A percentile compares a stretch with the other conserved stretches of the same genome.
Evolutionary conservation across 2,888 invertebrate genomes (phyloP).

Genomic region (Mantis religiosa): DNA sequence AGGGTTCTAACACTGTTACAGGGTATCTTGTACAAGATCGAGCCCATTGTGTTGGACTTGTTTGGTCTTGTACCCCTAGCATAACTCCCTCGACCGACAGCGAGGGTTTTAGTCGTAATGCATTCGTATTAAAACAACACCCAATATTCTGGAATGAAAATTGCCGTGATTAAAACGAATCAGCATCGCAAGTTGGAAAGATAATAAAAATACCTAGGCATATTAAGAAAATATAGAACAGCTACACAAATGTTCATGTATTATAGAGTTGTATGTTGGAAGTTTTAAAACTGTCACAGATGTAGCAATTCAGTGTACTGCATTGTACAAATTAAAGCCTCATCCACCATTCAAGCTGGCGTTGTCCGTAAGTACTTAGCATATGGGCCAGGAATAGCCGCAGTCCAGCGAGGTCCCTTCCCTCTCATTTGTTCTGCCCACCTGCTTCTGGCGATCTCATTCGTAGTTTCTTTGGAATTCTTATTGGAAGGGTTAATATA

Average conservation of each 20-base stretch:
- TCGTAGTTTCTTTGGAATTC: not conserved
- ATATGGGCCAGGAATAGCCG: conserved; percentile 14
- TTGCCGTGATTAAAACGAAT: conserved; percentile 25
- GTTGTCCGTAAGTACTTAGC: conserved; percentile 15
- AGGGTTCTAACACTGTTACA: conserved; percentile 33
- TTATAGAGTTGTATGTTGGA: conserved; percentile 32
- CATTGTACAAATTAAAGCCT: conserved; percentile 29
- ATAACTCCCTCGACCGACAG: conserved; percentile 1
- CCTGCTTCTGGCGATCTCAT: not conserved
- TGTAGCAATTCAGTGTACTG: conserved; percentile 32
- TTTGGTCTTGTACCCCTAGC: conserved; percentile 10
- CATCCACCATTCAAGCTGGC: conserved; percentile 25
- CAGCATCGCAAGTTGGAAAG: not conserved
- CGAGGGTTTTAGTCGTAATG: conserved; percentile 18
- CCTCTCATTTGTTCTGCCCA: not conserved
- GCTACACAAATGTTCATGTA: conserved; percentile 32
- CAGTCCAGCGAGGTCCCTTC: conserved; percentile 17
- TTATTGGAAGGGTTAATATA: not conserved
- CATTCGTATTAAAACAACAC: conserved; percentile 22
- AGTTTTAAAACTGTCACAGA: conserved; percentile 31
- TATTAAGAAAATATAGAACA: conserved; percentile 19
- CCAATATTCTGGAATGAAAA: conserved; percentile 23
- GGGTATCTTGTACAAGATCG: not conserved
- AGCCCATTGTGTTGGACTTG: not conserved
- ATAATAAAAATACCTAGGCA: not conserved